phyloP scores from a whole-genome alignment of 2,113 vertebrate genomes.

The Paramormyrops kingsleyae region DNA sequence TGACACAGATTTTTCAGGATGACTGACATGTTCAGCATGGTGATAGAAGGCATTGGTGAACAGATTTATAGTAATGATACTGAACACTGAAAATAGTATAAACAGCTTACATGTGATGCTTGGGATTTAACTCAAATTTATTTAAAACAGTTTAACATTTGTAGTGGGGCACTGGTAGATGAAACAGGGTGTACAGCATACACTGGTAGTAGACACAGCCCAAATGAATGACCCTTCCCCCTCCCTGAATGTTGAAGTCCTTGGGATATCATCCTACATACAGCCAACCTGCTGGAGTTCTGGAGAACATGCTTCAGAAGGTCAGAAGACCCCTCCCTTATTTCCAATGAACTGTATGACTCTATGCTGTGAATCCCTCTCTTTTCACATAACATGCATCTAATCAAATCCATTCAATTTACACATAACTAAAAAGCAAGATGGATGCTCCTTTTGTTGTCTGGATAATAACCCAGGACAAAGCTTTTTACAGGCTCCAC shows the following conservation, averaged over 20 bases:
- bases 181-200: background rate
- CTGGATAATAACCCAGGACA: background rate
- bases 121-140: conserved; percentile 19
- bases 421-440: background rate
- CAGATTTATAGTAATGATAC: background rate
- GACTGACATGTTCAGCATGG: background rate
- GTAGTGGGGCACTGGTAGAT: conserved; percentile 33
- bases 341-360: background rate
- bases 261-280: background rate
- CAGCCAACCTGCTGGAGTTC: background rate
- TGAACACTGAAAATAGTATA: background rate
- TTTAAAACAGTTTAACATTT: conserved; percentile 29
- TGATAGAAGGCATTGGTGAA: background rate
- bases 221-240: background rate
- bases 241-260: background rate
- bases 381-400: background rate
- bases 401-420: background rate
- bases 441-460: background rate
- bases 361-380: background rate
- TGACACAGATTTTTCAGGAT: background rate
- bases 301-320: background rate
- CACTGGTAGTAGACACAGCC: background rate
- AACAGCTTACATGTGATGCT: background rate
- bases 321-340: background rate
- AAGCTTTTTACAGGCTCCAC: background rate